Evolutionary conservation across 2,113 vertebrate genomes (phyloP).

Genomic region (Odocoileus hemionus): DNA sequence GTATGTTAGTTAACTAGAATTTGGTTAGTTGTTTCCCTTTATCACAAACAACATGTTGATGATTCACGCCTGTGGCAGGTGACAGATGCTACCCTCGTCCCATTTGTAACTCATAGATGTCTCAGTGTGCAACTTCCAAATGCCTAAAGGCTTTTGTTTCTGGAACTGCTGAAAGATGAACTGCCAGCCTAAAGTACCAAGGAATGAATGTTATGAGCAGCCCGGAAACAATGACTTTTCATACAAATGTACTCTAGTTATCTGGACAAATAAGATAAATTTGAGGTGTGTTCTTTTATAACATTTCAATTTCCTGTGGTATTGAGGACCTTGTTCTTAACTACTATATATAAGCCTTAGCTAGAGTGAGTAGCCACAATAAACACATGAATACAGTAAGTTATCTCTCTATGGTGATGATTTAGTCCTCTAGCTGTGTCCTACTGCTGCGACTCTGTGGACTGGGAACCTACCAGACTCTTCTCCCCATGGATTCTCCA

Average conservation of each 20-base stretch:
- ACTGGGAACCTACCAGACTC: background rate
- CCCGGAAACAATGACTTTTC: background rate
- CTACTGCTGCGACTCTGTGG: rapidly evolving
- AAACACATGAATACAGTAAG: background rate
- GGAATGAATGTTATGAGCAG: background rate
- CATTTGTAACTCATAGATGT: background rate
- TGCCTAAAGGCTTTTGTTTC: background rate
- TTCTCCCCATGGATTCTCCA: background rate
- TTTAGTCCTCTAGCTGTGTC: background rate
- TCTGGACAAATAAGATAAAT: background rate
- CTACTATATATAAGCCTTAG: background rate
- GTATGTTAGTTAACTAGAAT: background rate
- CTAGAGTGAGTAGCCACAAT: background rate
- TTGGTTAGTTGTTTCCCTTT: background rate
- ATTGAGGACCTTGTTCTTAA: background rate
- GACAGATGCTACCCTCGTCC: background rate
- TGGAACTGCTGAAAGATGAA: background rate
- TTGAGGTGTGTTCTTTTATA: background rate
- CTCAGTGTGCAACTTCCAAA: background rate
- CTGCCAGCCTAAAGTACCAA: background rate
- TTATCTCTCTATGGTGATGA: background rate
- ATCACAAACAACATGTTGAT: background rate
- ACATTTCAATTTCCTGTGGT: background rate
- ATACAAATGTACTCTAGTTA: background rate
- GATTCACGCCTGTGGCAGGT: background rate